These are phyloP conservation scores for Glossophaga mutica DNA, from an alignment of 2,797 vertebrate species.

Conservation along the genomic window DNA sequence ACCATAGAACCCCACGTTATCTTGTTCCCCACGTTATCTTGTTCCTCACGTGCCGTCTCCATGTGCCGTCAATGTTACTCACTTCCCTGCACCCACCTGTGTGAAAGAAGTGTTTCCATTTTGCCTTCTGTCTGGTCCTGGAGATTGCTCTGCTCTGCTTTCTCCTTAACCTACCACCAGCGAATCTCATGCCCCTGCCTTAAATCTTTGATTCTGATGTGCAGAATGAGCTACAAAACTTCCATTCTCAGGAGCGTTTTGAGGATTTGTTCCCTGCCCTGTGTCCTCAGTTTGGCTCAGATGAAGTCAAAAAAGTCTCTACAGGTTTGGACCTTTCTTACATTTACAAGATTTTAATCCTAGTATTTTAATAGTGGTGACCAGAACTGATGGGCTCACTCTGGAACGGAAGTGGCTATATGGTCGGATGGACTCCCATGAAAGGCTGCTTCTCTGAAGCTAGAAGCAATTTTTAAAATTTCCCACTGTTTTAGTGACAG, in stretches of 20 bases:
- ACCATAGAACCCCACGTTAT: background rate
- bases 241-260: background rate
- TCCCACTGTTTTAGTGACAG: background rate
- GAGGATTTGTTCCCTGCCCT: background rate
- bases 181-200: background rate
- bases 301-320: background rate
- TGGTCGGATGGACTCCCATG: background rate
- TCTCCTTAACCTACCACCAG: background rate
- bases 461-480: background rate
- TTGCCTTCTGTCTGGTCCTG: background rate
- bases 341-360: background rate
- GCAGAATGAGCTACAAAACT: background rate
- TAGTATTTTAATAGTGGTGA: background rate
- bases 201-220: background rate
- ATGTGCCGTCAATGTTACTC: background rate
- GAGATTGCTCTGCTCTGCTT: background rate
- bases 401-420: background rate
- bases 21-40: accelerated
- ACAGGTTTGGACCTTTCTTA: background rate
- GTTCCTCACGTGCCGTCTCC: background rate
- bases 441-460: background rate
- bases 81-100: background rate
- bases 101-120: background rate
- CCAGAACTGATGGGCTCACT: background rate
- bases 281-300: background rate